A percentile compares a stretch with the other conserved stretches of the same genome.
Conservation (phyloP, 2,113 vertebrate species). For the Natator depressus region DNA sequence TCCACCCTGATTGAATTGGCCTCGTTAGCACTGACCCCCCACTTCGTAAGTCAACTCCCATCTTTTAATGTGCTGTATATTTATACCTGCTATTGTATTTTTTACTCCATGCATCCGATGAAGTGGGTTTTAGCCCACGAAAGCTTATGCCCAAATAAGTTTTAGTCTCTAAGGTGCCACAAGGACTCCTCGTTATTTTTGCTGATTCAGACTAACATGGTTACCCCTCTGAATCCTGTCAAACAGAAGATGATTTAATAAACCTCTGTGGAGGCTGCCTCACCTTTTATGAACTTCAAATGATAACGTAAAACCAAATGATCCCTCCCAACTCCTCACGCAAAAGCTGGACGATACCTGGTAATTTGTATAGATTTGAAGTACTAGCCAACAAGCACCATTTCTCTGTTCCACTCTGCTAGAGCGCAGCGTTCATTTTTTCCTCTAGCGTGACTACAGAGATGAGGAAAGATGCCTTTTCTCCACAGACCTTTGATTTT, state of each 20-base stretch:
- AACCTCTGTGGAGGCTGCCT: not conserved
- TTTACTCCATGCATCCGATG: too few relatives aligned
- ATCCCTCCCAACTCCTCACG: not conserved
- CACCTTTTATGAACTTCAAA: conserved; percentile 1
- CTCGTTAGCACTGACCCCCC: too few relatives aligned
- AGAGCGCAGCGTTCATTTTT: not conserved
- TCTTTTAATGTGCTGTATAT: too few relatives aligned
- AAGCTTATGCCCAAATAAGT: too few relatives aligned
- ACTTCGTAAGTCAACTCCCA: too few relatives aligned
- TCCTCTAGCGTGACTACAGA: not conserved
- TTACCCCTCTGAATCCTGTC: too few relatives aligned
- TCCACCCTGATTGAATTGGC: too few relatives aligned
- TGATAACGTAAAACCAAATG: not conserved
- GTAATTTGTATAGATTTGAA: not conserved
- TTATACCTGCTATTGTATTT: too few relatives aligned
- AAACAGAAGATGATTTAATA: not conserved
- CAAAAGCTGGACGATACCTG: not conserved
- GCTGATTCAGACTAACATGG: too few relatives aligned
- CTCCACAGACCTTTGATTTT: not conserved
- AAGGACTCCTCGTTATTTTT: too few relatives aligned
- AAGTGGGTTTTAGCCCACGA: too few relatives aligned
- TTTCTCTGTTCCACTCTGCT: not conserved
- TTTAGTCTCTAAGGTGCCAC: too few relatives aligned
- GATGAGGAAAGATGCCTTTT: not conserved
- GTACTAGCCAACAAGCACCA: rapidly evolving